Conservation (phyloP, 2,113 vertebrate genomes). For the Hippocampus mohnikei region DNA sequence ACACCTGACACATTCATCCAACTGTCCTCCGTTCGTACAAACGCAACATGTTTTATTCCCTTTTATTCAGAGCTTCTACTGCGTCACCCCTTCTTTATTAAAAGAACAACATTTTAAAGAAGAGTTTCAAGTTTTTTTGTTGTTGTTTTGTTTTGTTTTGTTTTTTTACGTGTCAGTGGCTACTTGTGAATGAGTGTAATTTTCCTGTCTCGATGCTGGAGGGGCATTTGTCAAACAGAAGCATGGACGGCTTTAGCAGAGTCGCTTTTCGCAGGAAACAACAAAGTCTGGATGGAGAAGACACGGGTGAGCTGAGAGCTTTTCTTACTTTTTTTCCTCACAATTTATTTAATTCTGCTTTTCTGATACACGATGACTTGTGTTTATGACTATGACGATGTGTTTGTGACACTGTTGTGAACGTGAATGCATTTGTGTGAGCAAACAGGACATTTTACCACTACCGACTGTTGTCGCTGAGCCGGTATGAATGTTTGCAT, state of each 20-base stretch:
- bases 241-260: constrained; percentile 61
- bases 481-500: constrained; percentile 36
- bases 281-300: constrained; percentile 23
- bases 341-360: background rate
- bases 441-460: constrained; percentile 15
- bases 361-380: background rate
- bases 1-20: background rate
- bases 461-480: too few species aligned
- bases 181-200: background rate
- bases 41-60: background rate
- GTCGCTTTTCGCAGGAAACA: constrained; percentile 62
- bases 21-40: background rate
- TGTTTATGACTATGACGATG: background rate
- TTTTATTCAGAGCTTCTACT: background rate
- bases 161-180: background rate
- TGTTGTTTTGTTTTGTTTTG: too few species aligned
- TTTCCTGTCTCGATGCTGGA: constrained; percentile 38
- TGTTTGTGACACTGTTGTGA: constrained; percentile 3
- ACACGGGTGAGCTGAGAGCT: constrained; percentile 38
- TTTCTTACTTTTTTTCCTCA: background rate
- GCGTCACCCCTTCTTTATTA: background rate
- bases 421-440: constrained; percentile 5
- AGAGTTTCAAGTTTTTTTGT: background rate
- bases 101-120: background rate
- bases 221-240: background rate